Conservation (phyloP, 2,888 invertebrate species). For the Cantharis lateralis region DNA sequence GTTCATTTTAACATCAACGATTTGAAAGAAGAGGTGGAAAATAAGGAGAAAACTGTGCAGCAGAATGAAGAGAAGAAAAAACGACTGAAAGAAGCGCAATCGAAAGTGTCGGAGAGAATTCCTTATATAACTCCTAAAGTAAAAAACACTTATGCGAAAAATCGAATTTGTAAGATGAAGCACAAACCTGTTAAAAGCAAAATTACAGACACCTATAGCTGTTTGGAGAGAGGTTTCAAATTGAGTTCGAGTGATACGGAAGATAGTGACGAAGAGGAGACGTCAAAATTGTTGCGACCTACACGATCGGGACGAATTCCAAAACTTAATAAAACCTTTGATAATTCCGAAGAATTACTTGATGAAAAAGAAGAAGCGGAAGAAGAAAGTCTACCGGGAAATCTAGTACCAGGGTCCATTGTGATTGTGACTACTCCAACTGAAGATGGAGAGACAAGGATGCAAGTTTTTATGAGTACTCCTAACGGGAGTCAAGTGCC, state of each 20-base stretch:
- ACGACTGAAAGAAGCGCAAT: background rate
- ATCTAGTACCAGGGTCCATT: slow-evolving; percentile 58
- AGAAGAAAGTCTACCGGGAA: no score
- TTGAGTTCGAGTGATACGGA: slow-evolving; percentile 12
- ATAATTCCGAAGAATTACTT: slow-evolving; percentile 6
- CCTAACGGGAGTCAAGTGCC: slow-evolving; percentile 50
- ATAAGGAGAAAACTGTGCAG: slow-evolving; percentile 50
- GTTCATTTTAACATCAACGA: slow-evolving; percentile 70
- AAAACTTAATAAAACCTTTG: slow-evolving; percentile 45
- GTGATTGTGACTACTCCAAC: slow-evolving; percentile 58
- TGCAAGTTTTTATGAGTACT: slow-evolving; percentile 59
- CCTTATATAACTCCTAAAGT: background rate
- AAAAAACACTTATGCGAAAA: background rate
- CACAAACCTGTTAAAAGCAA: background rate
- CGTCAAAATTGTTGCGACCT: slow-evolving; percentile 47
- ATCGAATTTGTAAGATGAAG: background rate
- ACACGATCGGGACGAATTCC: slow-evolving; percentile 57
- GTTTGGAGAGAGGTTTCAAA: slow-evolving; percentile 21
- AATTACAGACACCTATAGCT: background rate
- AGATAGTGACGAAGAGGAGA: background rate
- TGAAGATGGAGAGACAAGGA: slow-evolving; percentile 53
- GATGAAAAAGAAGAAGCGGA: slow-evolving; percentile 9
- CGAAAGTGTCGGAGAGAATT: background rate
- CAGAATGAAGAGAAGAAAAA: slow-evolving; percentile 31
- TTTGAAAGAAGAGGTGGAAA: slow-evolving; percentile 62